phyloP scores from a whole-genome alignment of 2,888 invertebrate genomes.

The Ditula angustiorana region DNA sequence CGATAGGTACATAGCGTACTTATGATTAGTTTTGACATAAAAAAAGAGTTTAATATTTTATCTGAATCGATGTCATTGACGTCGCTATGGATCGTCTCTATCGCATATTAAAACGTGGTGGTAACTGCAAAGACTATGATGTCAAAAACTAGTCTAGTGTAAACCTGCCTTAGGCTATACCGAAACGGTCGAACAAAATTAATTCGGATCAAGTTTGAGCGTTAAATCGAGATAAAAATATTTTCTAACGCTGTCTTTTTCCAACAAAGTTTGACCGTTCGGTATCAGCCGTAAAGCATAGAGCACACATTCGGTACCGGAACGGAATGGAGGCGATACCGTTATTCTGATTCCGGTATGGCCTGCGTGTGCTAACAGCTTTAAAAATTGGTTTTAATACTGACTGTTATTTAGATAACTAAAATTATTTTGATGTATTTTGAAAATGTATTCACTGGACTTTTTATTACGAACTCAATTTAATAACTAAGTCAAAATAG shows the following conservation, averaged over 20 bases:
- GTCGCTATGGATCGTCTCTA: too few species aligned
- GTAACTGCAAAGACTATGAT: too few species aligned
- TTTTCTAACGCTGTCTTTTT: not conserved
- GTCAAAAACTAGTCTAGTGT: not conserved
- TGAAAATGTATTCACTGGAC: not conserved
- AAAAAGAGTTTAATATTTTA: too few species aligned
- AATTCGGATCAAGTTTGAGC: not conserved
- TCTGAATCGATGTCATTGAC: too few species aligned
- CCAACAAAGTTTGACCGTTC: not conserved
- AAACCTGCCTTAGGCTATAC: not conserved
- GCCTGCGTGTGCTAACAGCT: not conserved
- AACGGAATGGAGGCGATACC: not conserved
- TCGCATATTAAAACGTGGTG: too few species aligned
- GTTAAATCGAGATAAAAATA: too few species aligned
- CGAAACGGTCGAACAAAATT: not conserved
- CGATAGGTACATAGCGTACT: too few species aligned
- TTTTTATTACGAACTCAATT: not conserved
- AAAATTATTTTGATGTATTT: not conserved
- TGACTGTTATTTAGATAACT: conserved; percentile 13
- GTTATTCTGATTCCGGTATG: not conserved
- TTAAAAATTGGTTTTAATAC: not conserved
- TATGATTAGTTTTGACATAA: too few species aligned
- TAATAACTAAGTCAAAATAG: too few species aligned
- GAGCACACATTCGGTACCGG: not conserved
- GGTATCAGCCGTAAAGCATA: not conserved